A percentile compares a stretch with the other conserved stretches of the same genome.
Evolutionary conservation across 2,888 invertebrate species (phyloP).

Genomic region (Brenthis ino): DNA sequence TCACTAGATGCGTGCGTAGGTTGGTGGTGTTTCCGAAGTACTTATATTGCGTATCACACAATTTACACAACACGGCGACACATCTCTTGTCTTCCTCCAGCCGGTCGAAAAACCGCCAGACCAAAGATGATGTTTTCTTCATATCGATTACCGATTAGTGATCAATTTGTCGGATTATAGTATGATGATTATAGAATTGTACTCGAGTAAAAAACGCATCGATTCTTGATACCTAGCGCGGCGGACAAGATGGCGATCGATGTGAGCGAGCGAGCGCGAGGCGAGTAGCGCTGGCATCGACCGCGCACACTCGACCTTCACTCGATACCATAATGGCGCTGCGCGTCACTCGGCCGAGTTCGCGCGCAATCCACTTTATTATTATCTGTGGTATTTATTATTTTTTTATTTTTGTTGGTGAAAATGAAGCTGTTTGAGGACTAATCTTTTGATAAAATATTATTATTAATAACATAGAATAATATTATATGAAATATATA

Average conservation of each 20-base stretch:
- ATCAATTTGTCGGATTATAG: conserved; percentile 62
- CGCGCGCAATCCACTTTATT: conserved; percentile 34
- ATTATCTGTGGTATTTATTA: conserved; percentile 28
- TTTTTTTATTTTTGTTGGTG: neutral
- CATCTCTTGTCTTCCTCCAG: conserved; percentile 64
- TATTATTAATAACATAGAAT: no score
- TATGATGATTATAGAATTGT: conserved; percentile 50
- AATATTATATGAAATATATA: no score
- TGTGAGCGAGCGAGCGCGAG: neutral
- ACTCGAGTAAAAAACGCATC: conserved; percentile 63
- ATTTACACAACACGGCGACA: conserved; percentile 71
- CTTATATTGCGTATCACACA: conserved; percentile 74
- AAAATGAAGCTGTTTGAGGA: no score
- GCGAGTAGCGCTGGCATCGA: conserved; percentile 54
- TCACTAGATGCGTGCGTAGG: conserved; percentile 67
- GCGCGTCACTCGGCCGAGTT: conserved; percentile 17
- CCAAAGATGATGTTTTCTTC: conserved; percentile 72
- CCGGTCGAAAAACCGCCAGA: conserved; percentile 76
- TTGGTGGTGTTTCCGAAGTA: conserved; percentile 78
- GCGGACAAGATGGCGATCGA: conserved; percentile 53
- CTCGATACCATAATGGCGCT: conserved; percentile 52
- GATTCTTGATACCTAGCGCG: conserved; percentile 57
- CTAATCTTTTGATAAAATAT: no score
- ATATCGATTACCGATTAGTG: conserved; percentile 57
- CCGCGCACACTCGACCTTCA: conserved; percentile 51